Conservation (phyloP, 2,797 vertebrate genomes). For the Myotis findleyi region DNA sequence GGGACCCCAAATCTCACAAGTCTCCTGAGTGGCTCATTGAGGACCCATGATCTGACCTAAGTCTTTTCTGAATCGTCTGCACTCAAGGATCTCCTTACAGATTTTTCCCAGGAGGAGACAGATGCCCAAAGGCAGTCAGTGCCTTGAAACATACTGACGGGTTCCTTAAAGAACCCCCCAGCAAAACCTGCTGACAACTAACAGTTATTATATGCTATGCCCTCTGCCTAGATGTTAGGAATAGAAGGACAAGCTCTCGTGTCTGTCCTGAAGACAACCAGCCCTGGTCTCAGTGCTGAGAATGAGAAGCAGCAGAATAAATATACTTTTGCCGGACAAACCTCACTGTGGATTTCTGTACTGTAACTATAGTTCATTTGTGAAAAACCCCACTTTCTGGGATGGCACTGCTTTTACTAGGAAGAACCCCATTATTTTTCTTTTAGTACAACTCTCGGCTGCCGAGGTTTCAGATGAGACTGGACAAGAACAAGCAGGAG, state of each 20-base stretch:
- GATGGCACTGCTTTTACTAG: background rate
- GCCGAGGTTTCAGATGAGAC: constrained; percentile 1
- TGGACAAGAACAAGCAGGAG: background rate
- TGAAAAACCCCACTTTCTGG: background rate
- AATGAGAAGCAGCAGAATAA: constrained; percentile 12
- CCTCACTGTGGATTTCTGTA: background rate
- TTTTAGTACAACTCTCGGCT: background rate
- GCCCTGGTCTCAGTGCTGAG: background rate
- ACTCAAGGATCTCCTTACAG: constrained; percentile 16
- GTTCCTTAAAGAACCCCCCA: background rate
- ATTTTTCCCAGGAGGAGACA: background rate
- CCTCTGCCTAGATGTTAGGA: background rate
- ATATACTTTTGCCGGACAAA: background rate
- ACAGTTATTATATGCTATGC: background rate
- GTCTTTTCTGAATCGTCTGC: background rate
- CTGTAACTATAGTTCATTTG: background rate
- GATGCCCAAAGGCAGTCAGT: background rate
- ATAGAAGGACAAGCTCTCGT: background rate
- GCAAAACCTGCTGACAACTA: background rate
- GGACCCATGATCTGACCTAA: background rate
- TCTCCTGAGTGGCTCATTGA: background rate
- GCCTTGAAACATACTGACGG: background rate
- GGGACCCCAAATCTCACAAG: background rate
- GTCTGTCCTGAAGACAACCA: constrained; percentile 41
- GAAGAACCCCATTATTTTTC: background rate